Evolutionary conservation across 2,797 vertebrate genomes (phyloP), one percentile per base, ranked within the genome.

Genomic region (Perdix hodgsoniae): DNA sequence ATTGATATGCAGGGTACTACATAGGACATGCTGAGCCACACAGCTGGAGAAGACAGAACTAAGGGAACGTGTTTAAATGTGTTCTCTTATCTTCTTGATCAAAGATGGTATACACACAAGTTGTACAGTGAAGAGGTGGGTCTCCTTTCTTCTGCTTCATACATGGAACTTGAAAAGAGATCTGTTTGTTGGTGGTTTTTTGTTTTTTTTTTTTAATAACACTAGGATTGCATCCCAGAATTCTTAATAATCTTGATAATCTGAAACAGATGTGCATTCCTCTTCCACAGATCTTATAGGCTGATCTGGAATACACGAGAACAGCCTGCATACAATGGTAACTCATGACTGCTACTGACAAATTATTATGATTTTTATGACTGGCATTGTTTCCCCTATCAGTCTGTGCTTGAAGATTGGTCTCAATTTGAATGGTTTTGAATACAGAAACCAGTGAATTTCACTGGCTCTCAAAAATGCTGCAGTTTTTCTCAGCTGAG

Each of bases 201-300:
- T n/a, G n/a, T n/a, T 66, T 56, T 45, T 56, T 87, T 4, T 9
- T 66, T 56, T 87, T 47, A 19, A 14, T 59, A 29, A 17, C 29
- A 35, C 6, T 3, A n/a, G 35, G 6, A 27, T 86, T 94, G 86
- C 67, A n/a, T 35, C 37, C 24, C 56, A 84, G 44, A 76, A 67
- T 84, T 64, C 69, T 78, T 63, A 52, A 54, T 83, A 56, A 71
- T 64, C 69, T 78, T 63, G 47, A 54, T 83, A 56, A 71, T 65
- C 44, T 61, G 60, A 83, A 88, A 19, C 44, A 73, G 39, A 37
- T 19, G 24, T 7, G 8, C 21, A 33, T 29, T 83, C n/a, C 16
- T 11, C 56, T 88, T 85, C 42, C 64, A 59, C 65, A n/a, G 86
- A 47, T 52, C 75, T 85, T 29, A 35, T 27, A 77, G 83, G 21